These are phyloP conservation scores for Tiliacea citrago DNA, from an alignment of 2,888 invertebrate genomes.

Conservation along the genomic window DNA sequence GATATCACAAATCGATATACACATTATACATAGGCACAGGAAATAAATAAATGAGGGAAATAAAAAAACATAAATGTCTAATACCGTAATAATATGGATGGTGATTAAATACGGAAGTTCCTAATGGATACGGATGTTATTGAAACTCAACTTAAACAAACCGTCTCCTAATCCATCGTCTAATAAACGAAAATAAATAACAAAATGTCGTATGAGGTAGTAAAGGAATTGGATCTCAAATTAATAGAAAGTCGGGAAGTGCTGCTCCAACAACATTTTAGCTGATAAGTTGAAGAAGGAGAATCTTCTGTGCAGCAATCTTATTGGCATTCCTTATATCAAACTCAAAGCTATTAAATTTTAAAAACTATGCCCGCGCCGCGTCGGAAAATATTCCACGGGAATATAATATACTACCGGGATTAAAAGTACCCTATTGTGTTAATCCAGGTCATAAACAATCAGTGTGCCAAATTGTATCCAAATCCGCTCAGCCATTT, in stretches of 20 bases:
- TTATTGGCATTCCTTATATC: no score
- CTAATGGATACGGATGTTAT: slow-evolving; percentile 23
- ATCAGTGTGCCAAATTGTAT: no score
- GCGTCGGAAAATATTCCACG: no score
- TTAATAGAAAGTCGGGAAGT: not conserved
- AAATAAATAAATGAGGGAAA: slow-evolving; percentile 26
- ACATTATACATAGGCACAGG: not conserved
- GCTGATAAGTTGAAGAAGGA: not conserved
- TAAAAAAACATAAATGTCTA: not conserved
- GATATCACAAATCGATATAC: slow-evolving; percentile 43
- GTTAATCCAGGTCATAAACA: no score
- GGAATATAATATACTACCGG: no score
- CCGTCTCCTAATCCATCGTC: not conserved
- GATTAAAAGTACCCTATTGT: no score
- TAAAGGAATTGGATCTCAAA: not conserved
- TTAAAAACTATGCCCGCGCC: no score
- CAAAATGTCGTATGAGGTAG: not conserved
- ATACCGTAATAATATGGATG: not conserved
- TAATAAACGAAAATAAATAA: not conserved
- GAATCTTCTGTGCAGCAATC: not conserved
- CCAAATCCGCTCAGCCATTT: no score
- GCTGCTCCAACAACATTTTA: not conserved
- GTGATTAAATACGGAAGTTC: slow-evolving; percentile 19
- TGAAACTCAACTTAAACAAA: slow-evolving; percentile 3
- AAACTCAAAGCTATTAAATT: no score